A percentile compares a stretch with the other conserved stretches of the same genome.
Conservation (phyloP, 2,113 vertebrate genomes). For the Daubentonia madagascariensis region DNA sequence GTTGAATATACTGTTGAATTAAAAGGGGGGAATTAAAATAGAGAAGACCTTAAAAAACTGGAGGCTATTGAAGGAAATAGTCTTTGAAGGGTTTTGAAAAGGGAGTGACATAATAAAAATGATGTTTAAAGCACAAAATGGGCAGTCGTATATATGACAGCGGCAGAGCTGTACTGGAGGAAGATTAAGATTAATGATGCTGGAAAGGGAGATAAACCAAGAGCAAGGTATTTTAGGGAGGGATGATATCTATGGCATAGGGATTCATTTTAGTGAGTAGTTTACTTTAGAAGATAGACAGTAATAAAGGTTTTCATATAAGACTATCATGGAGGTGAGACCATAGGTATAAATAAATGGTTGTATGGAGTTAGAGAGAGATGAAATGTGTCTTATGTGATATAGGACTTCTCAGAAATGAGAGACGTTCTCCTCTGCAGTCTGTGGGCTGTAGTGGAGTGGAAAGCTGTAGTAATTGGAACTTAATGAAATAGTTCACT, state of each 20-base stretch:
- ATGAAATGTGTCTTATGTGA: neutral
- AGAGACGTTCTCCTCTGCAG: neutral
- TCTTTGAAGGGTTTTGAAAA: neutral
- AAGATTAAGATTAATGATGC: slow-evolving; percentile 61
- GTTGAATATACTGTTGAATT: neutral
- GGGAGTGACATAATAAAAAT: neutral
- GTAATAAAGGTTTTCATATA: slow-evolving; percentile 32
- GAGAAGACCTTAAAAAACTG: neutral
- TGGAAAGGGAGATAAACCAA: slow-evolving; percentile 35
- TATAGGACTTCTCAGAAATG: neutral
- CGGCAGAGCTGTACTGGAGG: neutral
- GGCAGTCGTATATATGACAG: neutral
- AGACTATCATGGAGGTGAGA: neutral
- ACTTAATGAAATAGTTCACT: neutral
- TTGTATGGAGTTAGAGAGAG: neutral
- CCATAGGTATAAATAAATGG: slow-evolving; percentile 1
- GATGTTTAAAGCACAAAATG: neutral
- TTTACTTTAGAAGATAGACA: slow-evolving; percentile 38
- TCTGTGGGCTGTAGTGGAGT: neutral
- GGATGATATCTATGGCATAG: neutral
- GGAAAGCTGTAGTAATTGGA: neutral
- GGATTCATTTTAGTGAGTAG: slow-evolving; percentile 26
- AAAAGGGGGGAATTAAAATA: neutral
- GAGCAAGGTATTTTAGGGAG: neutral
- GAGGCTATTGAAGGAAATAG: neutral